These are phyloP conservation scores for Ianthella basta DNA, from an alignment of 37 sponge, comb jelly and placozoan genomes.

Conservation along the genomic window DNA sequence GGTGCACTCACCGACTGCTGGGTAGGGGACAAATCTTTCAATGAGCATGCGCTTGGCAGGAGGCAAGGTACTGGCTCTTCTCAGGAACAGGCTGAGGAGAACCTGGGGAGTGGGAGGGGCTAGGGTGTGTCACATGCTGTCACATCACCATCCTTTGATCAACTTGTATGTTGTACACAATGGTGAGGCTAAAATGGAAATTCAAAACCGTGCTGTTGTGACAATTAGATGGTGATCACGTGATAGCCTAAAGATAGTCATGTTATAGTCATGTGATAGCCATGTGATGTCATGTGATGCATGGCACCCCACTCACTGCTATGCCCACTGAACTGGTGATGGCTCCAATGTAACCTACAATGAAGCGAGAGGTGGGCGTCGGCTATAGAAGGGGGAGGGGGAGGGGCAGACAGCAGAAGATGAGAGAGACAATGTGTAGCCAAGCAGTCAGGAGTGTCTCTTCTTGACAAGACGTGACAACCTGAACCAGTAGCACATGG, in stretches of 20 bases:
- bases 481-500: too few relatives aligned
- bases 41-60: constrained; percentile 70
- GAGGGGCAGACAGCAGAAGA: background rate
- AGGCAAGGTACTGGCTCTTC: constrained; percentile 53
- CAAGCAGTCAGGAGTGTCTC: too few relatives aligned
- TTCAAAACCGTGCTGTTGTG: too few relatives aligned
- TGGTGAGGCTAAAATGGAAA: background rate
- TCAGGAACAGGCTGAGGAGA: constrained; percentile 52
- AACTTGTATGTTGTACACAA: too few relatives aligned
- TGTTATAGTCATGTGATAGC: background rate
- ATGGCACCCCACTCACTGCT: constrained; percentile 47
- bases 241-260: background rate
- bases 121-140: background rate
- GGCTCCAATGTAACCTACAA: constrained; percentile 79
- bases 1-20: constrained; percentile 72
- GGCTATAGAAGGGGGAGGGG: constrained; percentile 37
- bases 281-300: background rate
- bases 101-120: constrained; percentile 37
- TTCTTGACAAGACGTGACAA: too few relatives aligned
- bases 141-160: too few relatives aligned
- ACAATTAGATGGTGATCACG: too few relatives aligned
- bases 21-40: constrained; percentile 84
- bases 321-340: constrained; percentile 69
- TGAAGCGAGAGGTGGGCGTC: constrained; percentile 65
- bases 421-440: constrained; percentile 25